These are phyloP conservation scores for Scleropages formosus DNA, from an alignment of 2,797 vertebrate genomes.

Conservation along the genomic window DNA sequence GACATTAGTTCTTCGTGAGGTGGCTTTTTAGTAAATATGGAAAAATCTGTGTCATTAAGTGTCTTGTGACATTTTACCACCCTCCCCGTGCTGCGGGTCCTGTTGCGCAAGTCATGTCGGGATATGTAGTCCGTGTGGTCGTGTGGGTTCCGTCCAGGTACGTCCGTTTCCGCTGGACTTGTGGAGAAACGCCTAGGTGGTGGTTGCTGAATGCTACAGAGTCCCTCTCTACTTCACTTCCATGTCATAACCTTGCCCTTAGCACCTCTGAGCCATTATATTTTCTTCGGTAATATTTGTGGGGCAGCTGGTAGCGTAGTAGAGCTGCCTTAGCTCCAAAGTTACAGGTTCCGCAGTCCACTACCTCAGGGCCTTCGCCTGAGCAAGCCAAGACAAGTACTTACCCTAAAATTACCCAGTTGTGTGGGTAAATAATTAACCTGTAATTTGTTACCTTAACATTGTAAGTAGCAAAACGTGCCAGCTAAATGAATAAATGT, in stretches of 20 bases:
- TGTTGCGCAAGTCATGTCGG: conserved; percentile 56
- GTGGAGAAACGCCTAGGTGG: background rate
- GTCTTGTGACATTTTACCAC: conserved; percentile 83
- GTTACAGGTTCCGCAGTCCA: too few relatives aligned
- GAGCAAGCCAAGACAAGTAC: too few relatives aligned
- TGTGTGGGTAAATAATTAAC: too few relatives aligned
- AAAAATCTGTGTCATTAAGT: conserved; percentile 67
- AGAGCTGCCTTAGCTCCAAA: too few relatives aligned
- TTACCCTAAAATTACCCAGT: too few relatives aligned
- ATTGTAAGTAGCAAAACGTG: too few relatives aligned
- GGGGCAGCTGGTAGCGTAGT: too few relatives aligned
- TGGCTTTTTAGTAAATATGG: conserved; percentile 48
- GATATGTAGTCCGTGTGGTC: conserved; percentile 58
- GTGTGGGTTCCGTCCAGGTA: background rate
- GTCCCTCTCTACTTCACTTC: background rate
- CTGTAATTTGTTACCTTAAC: too few relatives aligned
- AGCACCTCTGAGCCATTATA: background rate
- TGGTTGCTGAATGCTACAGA: background rate
- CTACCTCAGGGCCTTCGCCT: too few relatives aligned
- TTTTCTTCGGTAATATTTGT: background rate
- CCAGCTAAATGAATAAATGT: too few relatives aligned
- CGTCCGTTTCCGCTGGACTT: background rate
- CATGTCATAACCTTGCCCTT: too few relatives aligned
- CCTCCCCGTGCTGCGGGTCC: conserved; percentile 60
- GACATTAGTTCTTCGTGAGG: background rate